A percentile compares a stretch with the other conserved stretches of the same genome.
These are phyloP conservation scores for Aphidius ervi DNA, from an alignment of 1,140 invertebrate species.

Conservation along the genomic window DNA sequence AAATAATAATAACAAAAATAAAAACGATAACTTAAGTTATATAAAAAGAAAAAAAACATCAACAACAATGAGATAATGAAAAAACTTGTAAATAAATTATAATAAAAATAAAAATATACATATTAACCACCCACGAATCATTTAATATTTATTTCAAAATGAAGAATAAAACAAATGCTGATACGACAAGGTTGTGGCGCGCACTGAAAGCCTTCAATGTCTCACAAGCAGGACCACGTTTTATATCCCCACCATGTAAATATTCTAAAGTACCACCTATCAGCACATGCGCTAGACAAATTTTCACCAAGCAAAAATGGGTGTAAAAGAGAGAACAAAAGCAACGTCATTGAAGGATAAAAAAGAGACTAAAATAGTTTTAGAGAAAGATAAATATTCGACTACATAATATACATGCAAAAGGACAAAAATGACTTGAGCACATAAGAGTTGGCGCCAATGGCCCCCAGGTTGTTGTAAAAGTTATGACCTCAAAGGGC, in stretches of 20 bases:
- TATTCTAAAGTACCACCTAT: background rate
- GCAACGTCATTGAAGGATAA: too few species aligned
- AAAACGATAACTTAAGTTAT: too few species aligned
- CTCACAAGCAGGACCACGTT: constrained; percentile 31
- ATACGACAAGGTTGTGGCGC: constrained; percentile 41
- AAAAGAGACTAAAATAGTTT: background rate
- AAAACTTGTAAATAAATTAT: too few species aligned
- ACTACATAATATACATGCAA: constrained; percentile 2
- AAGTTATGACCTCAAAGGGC: constrained; percentile 48
- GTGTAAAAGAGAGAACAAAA: background rate
- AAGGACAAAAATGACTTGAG: constrained; percentile 18
- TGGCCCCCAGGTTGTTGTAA: constrained; percentile 31
- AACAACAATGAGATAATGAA: too few species aligned
- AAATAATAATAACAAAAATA: too few species aligned
- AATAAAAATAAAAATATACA: background rate
- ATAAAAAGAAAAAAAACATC: too few species aligned
- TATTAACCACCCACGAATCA: too few species aligned
- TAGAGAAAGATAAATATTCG: constrained; percentile 16
- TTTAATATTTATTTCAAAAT: background rate
- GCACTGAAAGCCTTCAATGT: constrained; percentile 36
- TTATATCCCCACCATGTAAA: constrained; percentile 30
- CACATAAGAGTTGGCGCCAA: background rate
- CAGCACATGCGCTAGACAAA: constrained; percentile 13
- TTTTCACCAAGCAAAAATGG: constrained; percentile 1
- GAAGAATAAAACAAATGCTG: constrained; percentile 22